A percentile compares a stretch with the other conserved stretches of the same genome.
phyloP scores from a whole-genome alignment of 2,888 invertebrate species.

The Drosophila mercatorum region DNA sequence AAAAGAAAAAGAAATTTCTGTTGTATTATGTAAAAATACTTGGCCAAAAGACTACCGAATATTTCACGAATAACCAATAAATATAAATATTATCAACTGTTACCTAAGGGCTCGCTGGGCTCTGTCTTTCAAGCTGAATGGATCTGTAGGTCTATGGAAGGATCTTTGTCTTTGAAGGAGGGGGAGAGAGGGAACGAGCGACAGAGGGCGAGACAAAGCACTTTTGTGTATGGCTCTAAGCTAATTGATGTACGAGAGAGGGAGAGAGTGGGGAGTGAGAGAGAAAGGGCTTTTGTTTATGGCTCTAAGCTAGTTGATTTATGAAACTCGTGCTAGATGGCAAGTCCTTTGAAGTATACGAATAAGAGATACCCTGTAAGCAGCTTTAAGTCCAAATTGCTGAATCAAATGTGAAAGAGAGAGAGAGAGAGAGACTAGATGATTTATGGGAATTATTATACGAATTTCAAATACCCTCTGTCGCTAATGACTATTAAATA shows the following conservation, averaged over 20 bases:
- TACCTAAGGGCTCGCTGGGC: neutral
- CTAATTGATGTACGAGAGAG: constrained; percentile 2
- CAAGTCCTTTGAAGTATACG: neutral
- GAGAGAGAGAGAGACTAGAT: neutral
- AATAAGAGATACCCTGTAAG: neutral
- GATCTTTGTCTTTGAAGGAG: constrained; percentile 9
- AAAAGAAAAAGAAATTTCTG: neutral
- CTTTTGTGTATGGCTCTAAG: neutral
- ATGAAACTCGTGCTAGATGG: neutral
- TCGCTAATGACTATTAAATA: too few species aligned
- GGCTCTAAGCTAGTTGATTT: constrained; percentile 1
- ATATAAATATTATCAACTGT: constrained; percentile 19
- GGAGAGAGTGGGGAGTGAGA: neutral
- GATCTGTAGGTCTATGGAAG: constrained; percentile 1
- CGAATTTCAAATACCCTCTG: too few species aligned
- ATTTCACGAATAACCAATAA: constrained; percentile 16
- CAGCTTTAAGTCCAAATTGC: neutral
- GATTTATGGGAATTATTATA: too few species aligned
- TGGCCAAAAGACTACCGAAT: constrained; percentile 28
- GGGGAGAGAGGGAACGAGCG: neutral
- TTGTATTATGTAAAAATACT: constrained; percentile 3
- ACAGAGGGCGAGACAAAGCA: neutral
- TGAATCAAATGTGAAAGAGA: neutral
- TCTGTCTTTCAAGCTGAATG: neutral
- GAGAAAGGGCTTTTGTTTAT: neutral